phyloP scores from a whole-genome alignment of 2,797 vertebrate genomes.

The Thunnus albacares region DNA sequence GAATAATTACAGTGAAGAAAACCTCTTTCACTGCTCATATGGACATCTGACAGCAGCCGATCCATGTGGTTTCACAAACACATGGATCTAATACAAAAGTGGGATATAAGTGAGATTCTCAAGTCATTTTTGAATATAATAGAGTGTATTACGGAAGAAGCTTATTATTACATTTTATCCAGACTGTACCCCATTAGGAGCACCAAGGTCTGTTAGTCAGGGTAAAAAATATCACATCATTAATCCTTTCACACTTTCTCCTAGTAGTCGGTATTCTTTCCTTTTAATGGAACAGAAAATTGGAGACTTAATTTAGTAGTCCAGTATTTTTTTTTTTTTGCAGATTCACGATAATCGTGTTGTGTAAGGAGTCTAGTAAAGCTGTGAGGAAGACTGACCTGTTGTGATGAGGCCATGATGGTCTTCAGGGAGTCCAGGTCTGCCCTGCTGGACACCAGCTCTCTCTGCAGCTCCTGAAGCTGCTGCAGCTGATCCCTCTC shows the following conservation, averaged over 20 bases:
- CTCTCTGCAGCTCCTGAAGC: constrained; percentile 90
- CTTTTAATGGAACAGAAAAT: constrained; percentile 14
- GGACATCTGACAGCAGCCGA: background rate
- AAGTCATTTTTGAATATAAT: constrained; percentile 19
- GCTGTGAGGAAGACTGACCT: constrained; percentile 82
- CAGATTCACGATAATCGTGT: background rate
- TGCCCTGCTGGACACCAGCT: constrained; percentile 88
- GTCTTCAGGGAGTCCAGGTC: constrained; percentile 89
- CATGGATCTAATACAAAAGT: background rate
- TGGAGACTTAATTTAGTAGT: background rate
- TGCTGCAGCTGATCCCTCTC: constrained; percentile 91
- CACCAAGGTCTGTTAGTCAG: constrained; percentile 13
- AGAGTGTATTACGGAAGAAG: background rate
- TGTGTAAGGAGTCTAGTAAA: background rate
- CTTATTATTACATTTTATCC: constrained; percentile 18
- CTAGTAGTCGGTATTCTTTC: background rate
- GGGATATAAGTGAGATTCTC: background rate
- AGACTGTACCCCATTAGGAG: constrained; percentile 19
- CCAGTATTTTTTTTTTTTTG: background rate
- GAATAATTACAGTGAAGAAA: too few species aligned
- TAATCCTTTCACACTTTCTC: constrained; percentile 4
- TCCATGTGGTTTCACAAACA: background rate
- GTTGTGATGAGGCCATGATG: constrained; percentile 85
- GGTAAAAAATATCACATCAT: constrained; percentile 16
- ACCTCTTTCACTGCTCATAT: too few species aligned